Conservation (phyloP, 2,797 vertebrate genomes). For the Otolemur crassicaudatus region DNA sequence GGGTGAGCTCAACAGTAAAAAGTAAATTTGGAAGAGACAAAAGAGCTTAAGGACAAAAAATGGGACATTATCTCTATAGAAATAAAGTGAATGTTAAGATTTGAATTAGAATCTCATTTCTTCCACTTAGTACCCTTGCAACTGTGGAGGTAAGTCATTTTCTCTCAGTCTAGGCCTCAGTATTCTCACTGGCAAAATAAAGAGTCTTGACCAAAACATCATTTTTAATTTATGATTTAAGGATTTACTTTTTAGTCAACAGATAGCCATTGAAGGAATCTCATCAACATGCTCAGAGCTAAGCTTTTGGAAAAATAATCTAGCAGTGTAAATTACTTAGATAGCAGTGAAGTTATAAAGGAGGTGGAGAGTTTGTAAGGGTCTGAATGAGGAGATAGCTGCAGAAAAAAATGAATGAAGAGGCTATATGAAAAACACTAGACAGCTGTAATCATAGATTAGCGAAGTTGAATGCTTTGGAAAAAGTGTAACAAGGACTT, state of each 20-base stretch:
- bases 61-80: background rate
- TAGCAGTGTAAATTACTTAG: background rate
- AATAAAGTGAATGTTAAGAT: background rate
- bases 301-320: background rate
- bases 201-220: background rate
- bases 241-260: background rate
- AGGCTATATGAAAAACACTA: background rate
- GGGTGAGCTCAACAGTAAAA: background rate
- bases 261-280: background rate
- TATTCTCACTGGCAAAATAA: background rate
- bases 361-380: background rate
- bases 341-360: background rate
- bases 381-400: background rate
- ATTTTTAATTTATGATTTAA: background rate
- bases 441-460: background rate
- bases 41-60: background rate
- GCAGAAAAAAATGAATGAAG: background rate
- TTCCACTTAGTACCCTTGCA: background rate
- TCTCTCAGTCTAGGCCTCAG: background rate
- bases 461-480: background rate
- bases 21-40: conserved; percentile 8
- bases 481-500: background rate
- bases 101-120: conserved; percentile 3
- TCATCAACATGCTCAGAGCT: background rate
- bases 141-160: background rate